A percentile compares a stretch with the other conserved stretches of the same genome.
phyloP scores from a whole-genome alignment of 2,797 vertebrate species.

The Alfaro cultratus region DNA sequence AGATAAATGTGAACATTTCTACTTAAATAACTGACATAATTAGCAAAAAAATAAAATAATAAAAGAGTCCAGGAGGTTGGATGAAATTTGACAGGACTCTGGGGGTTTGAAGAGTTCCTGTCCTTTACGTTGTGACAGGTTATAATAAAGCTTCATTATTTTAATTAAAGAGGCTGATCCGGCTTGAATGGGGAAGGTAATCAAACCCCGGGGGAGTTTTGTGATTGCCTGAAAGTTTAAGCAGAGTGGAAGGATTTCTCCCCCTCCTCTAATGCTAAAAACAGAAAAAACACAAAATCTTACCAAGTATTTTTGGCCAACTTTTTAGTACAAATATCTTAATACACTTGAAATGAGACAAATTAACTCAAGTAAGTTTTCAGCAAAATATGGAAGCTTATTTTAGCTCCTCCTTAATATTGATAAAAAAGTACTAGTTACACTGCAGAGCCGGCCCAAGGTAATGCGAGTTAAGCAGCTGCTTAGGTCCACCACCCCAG shows the following conservation, averaged over 20 bases:
- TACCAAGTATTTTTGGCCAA: too few relatives aligned
- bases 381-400: too few relatives aligned
- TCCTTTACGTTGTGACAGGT: conserved; percentile 72
- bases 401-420: too few relatives aligned
- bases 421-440: too few relatives aligned
- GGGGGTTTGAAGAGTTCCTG: conserved; percentile 75
- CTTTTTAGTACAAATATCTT: too few relatives aligned
- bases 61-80: conserved; percentile 7
- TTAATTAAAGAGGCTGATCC: conserved; percentile 84
- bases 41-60: not conserved
- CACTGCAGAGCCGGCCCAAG: too few relatives aligned
- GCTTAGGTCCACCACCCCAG: too few relatives aligned
- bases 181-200: conserved; percentile 74
- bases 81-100: conserved; percentile 60
- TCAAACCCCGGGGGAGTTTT: conserved; percentile 72
- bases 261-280: conserved; percentile 29
- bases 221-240: conserved; percentile 73
- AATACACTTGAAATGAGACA: too few relatives aligned
- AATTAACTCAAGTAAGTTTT: too few relatives aligned
- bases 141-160: conserved; percentile 76
- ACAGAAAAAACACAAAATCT: too few relatives aligned
- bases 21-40: conserved; percentile 44
- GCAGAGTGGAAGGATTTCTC: conserved; percentile 66
- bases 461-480: too few relatives aligned
- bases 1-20: not conserved